Base-by-base conservation (phyloP, 2,888 invertebrate genomes). In the Rapana venosa region DNA sequence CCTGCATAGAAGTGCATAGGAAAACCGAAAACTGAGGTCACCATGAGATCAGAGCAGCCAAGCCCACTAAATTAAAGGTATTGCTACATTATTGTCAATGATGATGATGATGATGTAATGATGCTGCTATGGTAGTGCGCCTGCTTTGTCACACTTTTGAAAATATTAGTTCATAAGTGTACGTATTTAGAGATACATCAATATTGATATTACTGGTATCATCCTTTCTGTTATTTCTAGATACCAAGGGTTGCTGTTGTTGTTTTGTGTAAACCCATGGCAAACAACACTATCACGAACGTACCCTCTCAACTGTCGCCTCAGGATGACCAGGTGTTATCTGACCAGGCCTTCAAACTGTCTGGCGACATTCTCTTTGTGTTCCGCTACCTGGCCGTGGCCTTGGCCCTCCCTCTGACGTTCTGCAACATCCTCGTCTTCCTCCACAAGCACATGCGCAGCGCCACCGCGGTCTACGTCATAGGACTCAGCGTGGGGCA, bases 351-450 rank as follows among this genome's bases (percentile, higher is more conserved):
- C 20, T 30, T 58, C 30, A 47, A 83, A 26, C 35, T 47, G 47
- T 35, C 86, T 11, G 22, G 20, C 30, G 35, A 86, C 30, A 36
- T 86, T 30, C 32, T 86, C 30, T 20, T 61, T 20, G 79, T 79
- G 15, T 35, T 79, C 15, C 79, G 79, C 32, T 87, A 56, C 74
- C 26, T 77, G 0, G n/a, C 79, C n/a, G 70, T 30, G 6, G 56
- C 17, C 56, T 70, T 79, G n/a, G 74, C 87, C 30, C n/a, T 87
- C 15, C 87, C 87, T 0, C 87, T 79, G 47, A 77, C 87, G 4
- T n/a, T 87, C 13, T 87, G 77, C 77, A 87, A 77, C 77, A 20
- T 87, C 77, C 58, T 56, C 77, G 56, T 87, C 77, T 87, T 87
- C 26, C 32, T 70, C 2, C 87, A 87, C n/a, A 77, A 47, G 56